These are phyloP conservation scores for Esox niger DNA, from an alignment of 2,113 vertebrate genomes.

Conservation along the genomic window DNA sequence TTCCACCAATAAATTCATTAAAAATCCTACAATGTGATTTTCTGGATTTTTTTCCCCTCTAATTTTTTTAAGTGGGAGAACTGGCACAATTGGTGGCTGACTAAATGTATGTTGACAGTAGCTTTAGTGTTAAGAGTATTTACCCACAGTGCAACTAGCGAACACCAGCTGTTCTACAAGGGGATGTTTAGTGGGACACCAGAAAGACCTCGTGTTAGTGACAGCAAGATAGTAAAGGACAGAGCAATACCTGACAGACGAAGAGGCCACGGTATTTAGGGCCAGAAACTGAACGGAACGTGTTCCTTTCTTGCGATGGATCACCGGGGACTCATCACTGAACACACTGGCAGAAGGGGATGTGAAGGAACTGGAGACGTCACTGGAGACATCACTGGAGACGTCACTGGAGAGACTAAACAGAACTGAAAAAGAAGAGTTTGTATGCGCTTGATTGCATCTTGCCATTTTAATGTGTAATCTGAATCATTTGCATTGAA, in stretches of 20 bases:
- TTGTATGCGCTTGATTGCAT: background rate
- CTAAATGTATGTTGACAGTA: no score
- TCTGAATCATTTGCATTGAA: background rate
- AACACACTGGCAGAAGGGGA: slow-evolving; percentile 14
- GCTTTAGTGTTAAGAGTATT: no score
- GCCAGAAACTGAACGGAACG: slow-evolving; percentile 77
- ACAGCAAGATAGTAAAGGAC: background rate
- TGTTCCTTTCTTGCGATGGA: slow-evolving; percentile 55
- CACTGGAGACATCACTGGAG: slow-evolving; percentile 36
- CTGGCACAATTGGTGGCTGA: no score
- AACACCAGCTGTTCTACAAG: background rate
- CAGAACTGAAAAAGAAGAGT: background rate
- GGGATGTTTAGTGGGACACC: background rate
- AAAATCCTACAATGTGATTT: no score
- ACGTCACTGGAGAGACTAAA: slow-evolving; percentile 23
- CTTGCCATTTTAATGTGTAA: background rate
- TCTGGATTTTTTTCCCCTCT: no score
- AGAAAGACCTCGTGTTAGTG: no score
- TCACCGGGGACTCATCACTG: slow-evolving; percentile 65
- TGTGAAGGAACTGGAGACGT: slow-evolving; percentile 38
- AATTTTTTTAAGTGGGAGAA: no score
- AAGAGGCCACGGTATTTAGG: slow-evolving; percentile 81
- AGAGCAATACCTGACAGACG: slow-evolving; percentile 65
- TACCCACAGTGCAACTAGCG: no score
- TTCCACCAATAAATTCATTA: no score